phyloP scores from a whole-genome alignment of 30 jellyfish, hydroid and myxozoan genomes.

The Aurelia sp. region DNA sequence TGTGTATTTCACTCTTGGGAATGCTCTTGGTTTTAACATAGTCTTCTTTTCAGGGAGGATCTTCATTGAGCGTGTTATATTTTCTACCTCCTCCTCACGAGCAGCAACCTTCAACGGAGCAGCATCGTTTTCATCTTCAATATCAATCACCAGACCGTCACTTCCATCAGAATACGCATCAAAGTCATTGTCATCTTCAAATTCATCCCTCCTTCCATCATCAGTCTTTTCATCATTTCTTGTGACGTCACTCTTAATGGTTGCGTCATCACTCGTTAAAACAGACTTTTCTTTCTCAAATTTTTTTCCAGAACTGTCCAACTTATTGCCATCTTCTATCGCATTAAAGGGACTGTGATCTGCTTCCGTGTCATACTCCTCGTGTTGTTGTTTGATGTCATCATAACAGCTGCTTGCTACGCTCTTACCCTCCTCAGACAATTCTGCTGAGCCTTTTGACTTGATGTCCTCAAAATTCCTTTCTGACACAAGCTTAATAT shows the following conservation, averaged over 20 bases:
- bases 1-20: conserved; percentile 52
- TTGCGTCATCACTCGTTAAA: background rate
- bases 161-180: conserved; percentile 55
- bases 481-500: conserved; percentile 10
- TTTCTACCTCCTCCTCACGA: background rate
- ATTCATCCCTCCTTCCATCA: conserved; percentile 22
- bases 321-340: background rate
- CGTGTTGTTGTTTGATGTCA: background rate
- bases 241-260: background rate
- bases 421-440: background rate
- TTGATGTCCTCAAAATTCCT: background rate
- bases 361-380: background rate
- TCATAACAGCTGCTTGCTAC: background rate
- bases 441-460: background rate
- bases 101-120: background rate
- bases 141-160: conserved; percentile 43
- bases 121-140: conserved; percentile 12
- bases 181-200: conserved; percentile 13
- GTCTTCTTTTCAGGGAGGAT: conserved; percentile 1
- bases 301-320: background rate
- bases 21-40: conserved; percentile 20
- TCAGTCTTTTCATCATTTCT: background rate
- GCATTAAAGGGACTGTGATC: background rate
- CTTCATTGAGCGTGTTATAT: background rate
- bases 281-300: background rate